Evolutionary conservation across 2,797 vertebrate species (phyloP).

Genomic region (Acipenser transmontanus): DNA sequence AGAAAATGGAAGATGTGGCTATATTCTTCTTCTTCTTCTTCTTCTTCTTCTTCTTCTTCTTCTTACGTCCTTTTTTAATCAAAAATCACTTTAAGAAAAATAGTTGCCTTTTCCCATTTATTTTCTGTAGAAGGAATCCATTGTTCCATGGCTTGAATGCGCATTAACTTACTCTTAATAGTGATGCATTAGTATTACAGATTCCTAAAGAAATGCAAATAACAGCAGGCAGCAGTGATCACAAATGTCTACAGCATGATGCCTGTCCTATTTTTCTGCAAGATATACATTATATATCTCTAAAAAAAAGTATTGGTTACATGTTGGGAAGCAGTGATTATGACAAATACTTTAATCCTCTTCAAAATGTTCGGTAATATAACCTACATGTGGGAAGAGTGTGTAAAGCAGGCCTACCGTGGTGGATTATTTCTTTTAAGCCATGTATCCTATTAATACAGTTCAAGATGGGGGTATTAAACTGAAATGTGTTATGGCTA

Average conservation of each 20-base stretch:
- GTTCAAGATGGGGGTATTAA: neutral
- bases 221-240: conserved; percentile 3
- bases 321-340: neutral
- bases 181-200: neutral
- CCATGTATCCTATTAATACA: neutral
- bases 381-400: neutral
- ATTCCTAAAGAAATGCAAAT: neutral
- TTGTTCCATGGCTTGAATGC: too few species aligned
- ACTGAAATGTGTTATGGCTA: too few species aligned
- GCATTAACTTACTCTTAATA: too few species aligned
- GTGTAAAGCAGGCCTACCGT: neutral
- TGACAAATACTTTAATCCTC: conserved; percentile 5
- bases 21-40: too few species aligned
- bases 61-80: too few species aligned
- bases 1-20: too few species aligned
- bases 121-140: too few species aligned
- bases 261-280: neutral
- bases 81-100: too few species aligned
- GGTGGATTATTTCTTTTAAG: neutral
- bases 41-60: too few species aligned
- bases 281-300: conserved; percentile 8
- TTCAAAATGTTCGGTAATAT: too few species aligned
- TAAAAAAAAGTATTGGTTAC: conserved; percentile 6
- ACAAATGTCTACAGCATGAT: neutral
- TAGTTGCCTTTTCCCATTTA: too few species aligned